Percentiles rank a stretch among this genome's conserved stretches.
These are phyloP conservation scores for Lordiphosa fenestrarum DNA, from an alignment of 2,888 invertebrate species.

Conservation along the genomic window DNA sequence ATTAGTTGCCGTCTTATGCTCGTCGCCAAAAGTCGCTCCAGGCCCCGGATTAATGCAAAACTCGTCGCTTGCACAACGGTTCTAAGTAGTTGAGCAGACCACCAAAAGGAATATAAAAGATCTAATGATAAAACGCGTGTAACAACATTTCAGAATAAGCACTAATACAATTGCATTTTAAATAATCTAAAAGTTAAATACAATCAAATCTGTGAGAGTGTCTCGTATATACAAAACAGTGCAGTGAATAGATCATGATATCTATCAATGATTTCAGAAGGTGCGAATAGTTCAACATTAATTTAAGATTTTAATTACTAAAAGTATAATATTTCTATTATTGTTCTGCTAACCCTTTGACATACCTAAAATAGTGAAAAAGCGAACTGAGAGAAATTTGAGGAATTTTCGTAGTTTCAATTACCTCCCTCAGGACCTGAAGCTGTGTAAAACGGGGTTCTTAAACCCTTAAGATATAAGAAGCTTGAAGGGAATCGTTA, in stretches of 20 bases:
- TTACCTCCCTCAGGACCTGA: too few relatives aligned
- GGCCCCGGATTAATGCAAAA: constrained; percentile 56
- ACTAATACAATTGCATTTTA: background rate
- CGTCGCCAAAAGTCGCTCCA: constrained; percentile 78
- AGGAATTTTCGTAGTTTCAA: too few relatives aligned
- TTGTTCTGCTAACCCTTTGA: too few relatives aligned
- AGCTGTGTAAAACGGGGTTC: too few relatives aligned
- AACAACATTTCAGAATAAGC: background rate
- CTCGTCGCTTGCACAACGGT: constrained; percentile 38
- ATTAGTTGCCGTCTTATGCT: constrained; percentile 79
- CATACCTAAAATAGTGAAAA: too few relatives aligned
- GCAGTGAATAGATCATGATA: constrained; percentile 18
- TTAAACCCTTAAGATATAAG: too few relatives aligned
- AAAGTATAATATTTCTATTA: too few relatives aligned
- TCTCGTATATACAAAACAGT: background rate
- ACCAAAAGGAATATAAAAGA: background rate
- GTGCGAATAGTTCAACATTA: constrained; percentile 8
- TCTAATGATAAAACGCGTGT: constrained; percentile 9
- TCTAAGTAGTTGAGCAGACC: constrained; percentile 9
- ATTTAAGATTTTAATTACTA: too few relatives aligned
- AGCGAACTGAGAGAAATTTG: too few relatives aligned
- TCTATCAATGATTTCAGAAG: constrained; percentile 16
- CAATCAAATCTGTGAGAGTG: constrained; percentile 5
- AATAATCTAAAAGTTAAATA: background rate
- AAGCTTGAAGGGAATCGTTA: too few relatives aligned